Evolutionary conservation across 1,140 invertebrate genomes (phyloP).

Genomic region (Plectrocnemia conspersa): DNA sequence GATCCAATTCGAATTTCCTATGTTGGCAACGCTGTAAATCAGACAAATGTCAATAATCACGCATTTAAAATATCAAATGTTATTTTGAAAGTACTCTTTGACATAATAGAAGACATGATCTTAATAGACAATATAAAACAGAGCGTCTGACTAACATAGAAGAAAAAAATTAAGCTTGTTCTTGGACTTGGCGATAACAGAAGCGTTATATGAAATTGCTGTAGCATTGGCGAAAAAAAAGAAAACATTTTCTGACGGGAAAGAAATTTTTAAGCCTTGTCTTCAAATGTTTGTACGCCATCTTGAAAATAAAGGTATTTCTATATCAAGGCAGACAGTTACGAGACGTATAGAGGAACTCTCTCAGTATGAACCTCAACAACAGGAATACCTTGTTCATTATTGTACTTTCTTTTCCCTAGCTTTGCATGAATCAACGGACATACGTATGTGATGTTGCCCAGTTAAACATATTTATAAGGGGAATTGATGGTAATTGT

Average conservation of each 20-base stretch:
- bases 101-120: conserved; percentile 11
- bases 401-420: conserved; percentile 8
- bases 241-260: conserved; percentile 8
- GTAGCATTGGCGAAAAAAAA: conserved; percentile 13
- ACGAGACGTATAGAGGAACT: conserved; percentile 10
- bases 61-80: too few species aligned
- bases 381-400: conserved; percentile 7
- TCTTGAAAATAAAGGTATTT: conserved; percentile 6
- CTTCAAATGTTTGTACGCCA: conserved; percentile 5
- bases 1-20: too few species aligned
- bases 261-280: conserved; percentile 12
- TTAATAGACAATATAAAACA: conserved; percentile 9
- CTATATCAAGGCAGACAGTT: conserved; percentile 13
- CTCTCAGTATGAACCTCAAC: conserved; percentile 7
- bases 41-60: too few species aligned
- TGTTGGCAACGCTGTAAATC: too few species aligned
- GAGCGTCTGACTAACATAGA: conserved; percentile 7
- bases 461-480: conserved; percentile 10
- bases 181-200: too few species aligned
- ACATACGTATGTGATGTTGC: too few species aligned
- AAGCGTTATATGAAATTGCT: too few species aligned
- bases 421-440: conserved; percentile 10
- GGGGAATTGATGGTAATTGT: conserved; percentile 11
- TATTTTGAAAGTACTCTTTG: conserved; percentile 12
- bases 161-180: too few species aligned